These are phyloP conservation scores for Agrilus cyanescens DNA, from an alignment of 2,888 invertebrate genomes.

Conservation along the genomic window DNA sequence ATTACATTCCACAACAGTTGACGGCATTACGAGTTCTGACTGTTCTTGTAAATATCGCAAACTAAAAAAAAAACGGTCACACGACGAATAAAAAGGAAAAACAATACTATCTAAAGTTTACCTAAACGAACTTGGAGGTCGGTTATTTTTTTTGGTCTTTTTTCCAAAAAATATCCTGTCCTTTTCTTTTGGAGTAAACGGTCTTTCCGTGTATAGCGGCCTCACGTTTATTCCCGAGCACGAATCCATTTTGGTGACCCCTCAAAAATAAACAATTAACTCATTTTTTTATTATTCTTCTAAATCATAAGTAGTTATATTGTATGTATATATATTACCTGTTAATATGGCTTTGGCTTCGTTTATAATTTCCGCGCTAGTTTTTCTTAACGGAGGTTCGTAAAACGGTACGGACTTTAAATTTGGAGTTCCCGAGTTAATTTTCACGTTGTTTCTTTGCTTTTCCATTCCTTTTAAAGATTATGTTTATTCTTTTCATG, in stretches of 20 bases:
- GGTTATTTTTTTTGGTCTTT: conserved; percentile 36
- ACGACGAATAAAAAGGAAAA: too few relatives aligned
- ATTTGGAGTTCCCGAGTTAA: conserved; percentile 19
- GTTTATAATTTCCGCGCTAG: conserved; percentile 69
- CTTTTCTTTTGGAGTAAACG: conserved; percentile 73
- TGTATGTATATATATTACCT: conserved; percentile 21
- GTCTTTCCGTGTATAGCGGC: conserved; percentile 68
- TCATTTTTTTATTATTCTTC: not conserved
- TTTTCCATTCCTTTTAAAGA: conserved; percentile 10
- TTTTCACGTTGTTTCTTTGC: conserved; percentile 16
- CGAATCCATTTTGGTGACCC: too few relatives aligned
- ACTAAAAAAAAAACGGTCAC: conserved; percentile 39
- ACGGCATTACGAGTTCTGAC: conserved; percentile 27
- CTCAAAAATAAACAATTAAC: conserved; percentile 14
- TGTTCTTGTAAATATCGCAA: conserved; percentile 52
- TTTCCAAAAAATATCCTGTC: conserved; percentile 65
- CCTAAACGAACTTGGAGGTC: conserved; percentile 72
- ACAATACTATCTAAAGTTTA: conserved; percentile 28
- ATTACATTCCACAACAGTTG: conserved; percentile 15
- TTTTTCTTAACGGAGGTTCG: conserved; percentile 51
- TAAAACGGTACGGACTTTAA: conserved; percentile 43
- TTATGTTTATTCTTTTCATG: too few relatives aligned
- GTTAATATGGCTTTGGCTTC: conserved; percentile 56
- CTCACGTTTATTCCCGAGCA: conserved; percentile 24
- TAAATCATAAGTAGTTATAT: not conserved